phyloP scores from a whole-genome alignment of 2,888 invertebrate species.

The Chalcis sispes region DNA sequence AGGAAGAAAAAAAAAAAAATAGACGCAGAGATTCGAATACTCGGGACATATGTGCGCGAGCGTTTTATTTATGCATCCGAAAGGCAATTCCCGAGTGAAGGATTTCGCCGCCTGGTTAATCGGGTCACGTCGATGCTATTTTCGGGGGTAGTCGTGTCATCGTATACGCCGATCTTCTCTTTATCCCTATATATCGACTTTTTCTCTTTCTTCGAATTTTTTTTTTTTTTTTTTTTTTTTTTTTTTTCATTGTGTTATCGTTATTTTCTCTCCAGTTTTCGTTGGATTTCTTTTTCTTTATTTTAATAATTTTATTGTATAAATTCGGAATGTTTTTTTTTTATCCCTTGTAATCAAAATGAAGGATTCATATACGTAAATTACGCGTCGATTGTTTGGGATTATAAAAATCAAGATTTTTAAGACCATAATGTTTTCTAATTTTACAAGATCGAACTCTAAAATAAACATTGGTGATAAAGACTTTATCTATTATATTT shows the following conservation, averaged over 20 bases:
- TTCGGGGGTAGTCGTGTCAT: constrained; percentile 31
- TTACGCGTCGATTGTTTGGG: no score
- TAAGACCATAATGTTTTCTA: no score
- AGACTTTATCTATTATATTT: no score
- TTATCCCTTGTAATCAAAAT: no score
- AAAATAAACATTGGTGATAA: no score
- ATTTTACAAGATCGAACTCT: no score
- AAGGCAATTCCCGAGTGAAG: constrained; percentile 40
- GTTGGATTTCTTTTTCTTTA: not conserved
- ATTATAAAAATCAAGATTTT: no score
- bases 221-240: constrained; percentile 17
- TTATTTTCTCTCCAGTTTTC: not conserved
- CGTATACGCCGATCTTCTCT: constrained; percentile 13
- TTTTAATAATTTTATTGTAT: constrained; percentile 8
- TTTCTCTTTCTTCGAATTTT: no score
- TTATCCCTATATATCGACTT: no score
- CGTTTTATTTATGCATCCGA: constrained; percentile 49
- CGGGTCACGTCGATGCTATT: constrained; percentile 52
- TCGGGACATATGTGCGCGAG: not conserved
- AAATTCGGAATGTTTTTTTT: constrained; percentile 10
- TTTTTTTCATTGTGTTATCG: not conserved
- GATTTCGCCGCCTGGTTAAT: constrained; percentile 37
- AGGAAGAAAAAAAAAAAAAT: no score
- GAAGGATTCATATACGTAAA: no score
- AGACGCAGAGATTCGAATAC: no score